phyloP scores from a whole-genome alignment of 2,797 vertebrate species.

The Poecile montanus region DNA sequence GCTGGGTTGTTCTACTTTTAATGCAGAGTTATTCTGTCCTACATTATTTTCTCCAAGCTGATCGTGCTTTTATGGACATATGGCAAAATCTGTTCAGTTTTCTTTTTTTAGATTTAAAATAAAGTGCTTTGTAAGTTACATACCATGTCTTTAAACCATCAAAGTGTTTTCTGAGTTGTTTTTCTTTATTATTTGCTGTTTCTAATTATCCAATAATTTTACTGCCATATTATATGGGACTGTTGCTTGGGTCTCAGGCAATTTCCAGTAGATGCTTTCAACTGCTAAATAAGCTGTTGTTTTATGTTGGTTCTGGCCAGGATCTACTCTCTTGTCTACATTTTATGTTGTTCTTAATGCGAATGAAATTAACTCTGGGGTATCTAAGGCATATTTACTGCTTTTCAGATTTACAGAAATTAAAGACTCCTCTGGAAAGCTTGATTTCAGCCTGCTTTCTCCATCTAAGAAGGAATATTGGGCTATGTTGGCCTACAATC shows the following conservation, averaged over 20 bases:
- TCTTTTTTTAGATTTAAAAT: background rate
- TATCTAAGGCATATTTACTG: slow-evolving; percentile 10
- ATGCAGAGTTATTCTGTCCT: slow-evolving; percentile 25
- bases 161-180: background rate
- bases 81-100: background rate
- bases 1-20: slow-evolving; percentile 23
- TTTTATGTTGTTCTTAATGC: slow-evolving; percentile 12
- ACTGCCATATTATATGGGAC: background rate
- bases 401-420: slow-evolving; percentile 90
- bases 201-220: background rate
- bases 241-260: background rate
- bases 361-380: slow-evolving; percentile 6
- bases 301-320: slow-evolving; percentile 6
- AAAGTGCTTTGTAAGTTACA: background rate
- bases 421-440: slow-evolving; percentile 84
- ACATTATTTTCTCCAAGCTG: slow-evolving; percentile 13
- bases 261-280: background rate
- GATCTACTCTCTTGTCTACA: background rate
- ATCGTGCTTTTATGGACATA: background rate
- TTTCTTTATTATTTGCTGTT: background rate
- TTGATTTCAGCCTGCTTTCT: slow-evolving; percentile 88
- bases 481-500: slow-evolving; percentile 97
- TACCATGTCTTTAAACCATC: background rate
- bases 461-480: slow-evolving; percentile 90
- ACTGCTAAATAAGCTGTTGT: background rate